Conservation (phyloP, 2,113 vertebrate genomes). For the Notothenia rossii region DNA sequence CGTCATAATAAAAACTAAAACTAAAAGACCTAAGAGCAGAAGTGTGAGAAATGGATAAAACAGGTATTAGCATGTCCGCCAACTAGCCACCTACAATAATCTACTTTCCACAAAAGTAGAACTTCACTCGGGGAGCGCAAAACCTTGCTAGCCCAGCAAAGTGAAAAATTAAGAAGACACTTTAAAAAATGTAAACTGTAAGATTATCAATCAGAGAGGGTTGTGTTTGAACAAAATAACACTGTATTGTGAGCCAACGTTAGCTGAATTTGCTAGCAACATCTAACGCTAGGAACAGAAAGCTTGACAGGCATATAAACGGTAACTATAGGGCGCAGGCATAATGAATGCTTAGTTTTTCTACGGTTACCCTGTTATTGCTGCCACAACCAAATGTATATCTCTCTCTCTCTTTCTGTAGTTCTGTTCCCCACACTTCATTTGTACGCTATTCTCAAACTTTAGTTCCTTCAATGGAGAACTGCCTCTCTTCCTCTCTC, state of each 20-base stretch:
- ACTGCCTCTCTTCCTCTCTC: constrained; percentile 22
- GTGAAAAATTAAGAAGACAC: background rate
- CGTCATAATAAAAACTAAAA: too few relatives aligned
- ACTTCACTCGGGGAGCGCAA: too few relatives aligned
- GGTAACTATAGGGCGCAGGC: background rate
- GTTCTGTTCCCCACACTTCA: background rate
- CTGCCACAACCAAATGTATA: background rate
- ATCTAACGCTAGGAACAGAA: background rate
- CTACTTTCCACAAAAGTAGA: background rate
- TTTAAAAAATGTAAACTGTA: background rate
- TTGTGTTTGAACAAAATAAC: background rate
- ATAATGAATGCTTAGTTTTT: background rate
- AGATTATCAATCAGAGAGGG: background rate
- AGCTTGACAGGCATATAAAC: background rate
- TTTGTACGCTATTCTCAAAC: constrained; percentile 5
- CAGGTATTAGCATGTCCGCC: background rate
- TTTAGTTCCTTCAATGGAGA: background rate
- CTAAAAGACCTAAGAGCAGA: background rate
- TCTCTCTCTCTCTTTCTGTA: background rate
- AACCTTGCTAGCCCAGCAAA: too few relatives aligned
- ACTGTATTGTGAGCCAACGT: background rate
- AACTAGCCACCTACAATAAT: background rate
- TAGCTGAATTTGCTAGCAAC: background rate
- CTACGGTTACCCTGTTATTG: background rate
- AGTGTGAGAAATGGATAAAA: background rate